These are phyloP conservation scores for Trichacis sp. DNA, from an alignment of 2,888 invertebrate genomes.

Conservation along the genomic window DNA sequence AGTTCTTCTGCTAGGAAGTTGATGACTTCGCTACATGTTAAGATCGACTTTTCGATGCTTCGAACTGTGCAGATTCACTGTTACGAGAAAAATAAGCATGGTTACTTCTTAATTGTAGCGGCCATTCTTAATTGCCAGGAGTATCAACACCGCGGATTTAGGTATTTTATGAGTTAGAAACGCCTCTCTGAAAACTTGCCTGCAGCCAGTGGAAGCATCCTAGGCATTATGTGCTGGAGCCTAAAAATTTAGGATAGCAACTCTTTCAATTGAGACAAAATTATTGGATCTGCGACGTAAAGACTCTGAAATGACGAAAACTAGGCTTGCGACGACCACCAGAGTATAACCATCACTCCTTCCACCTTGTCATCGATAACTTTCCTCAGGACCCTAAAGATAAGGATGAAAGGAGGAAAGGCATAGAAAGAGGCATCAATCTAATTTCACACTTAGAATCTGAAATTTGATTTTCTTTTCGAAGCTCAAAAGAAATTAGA, in stretches of 20 bases:
- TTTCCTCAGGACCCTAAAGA: constrained; percentile 43
- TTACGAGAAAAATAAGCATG: constrained; percentile 21
- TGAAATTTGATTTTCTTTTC: too few relatives aligned
- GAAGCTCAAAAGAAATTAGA: too few relatives aligned
- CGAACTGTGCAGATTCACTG: constrained; percentile 21
- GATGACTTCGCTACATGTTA: constrained; percentile 10
- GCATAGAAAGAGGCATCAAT: too few relatives aligned
- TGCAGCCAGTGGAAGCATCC: constrained; percentile 7
- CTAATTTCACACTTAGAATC: too few relatives aligned
- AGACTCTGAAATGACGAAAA: constrained; percentile 42
- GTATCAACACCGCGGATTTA: not conserved
- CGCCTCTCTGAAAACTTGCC: constrained; percentile 8
- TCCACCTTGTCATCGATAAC: constrained; percentile 45
- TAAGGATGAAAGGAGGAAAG: constrained; percentile 47
- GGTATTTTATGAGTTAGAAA: not conserved
- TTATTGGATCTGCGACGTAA: constrained; percentile 10
- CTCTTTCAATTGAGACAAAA: constrained; percentile 30
- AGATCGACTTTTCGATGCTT: constrained; percentile 8
- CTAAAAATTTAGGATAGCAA: constrained; percentile 31
- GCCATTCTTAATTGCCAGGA: constrained; percentile 12
- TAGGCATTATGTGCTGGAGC: constrained; percentile 4
- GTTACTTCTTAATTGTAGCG: constrained; percentile 35
- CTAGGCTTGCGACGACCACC: constrained; percentile 44
- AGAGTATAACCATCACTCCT: constrained; percentile 18
- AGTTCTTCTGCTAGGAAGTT: constrained; percentile 18